Evolutionary conservation across 2,888 invertebrate genomes (phyloP), one percentile per base, ranked within the genome.

Genomic region (Heliconius erato): DNA sequence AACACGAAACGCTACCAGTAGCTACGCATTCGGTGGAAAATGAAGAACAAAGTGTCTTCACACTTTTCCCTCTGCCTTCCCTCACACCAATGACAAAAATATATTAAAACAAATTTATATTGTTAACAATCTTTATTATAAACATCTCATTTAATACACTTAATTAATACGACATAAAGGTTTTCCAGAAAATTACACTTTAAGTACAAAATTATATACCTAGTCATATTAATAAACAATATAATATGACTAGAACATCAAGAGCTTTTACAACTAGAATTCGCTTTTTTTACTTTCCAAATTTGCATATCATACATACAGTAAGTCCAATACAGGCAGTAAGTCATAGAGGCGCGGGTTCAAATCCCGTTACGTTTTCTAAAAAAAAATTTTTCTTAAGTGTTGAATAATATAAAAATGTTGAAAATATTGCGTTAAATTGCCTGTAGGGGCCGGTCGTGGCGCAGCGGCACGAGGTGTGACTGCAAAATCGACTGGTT

Each of bases 51-150:
- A 23, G 23, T 23, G 23, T n/a, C 11, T 59, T 59, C 9, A 59
- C 59, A 59, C 23, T n/a, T 23, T 59, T 9, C 59, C 16, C 59
- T 59, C 59, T 9, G 59, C 23, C 59, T 32, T 3, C 3, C 32
- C 32, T 35, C 11, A 40, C 40, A 40, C 11, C 11, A 40, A 28
- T 67, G 19, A 54, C 19, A 32, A 7, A 67, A 14, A 67, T 28
- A 32, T 59, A 63, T 79, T 69, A 63, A 79, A 79, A 78, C 54
- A 74, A 28, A 14, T 40, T n/a, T 65, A 23, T 80, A 80, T 67
- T 68, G 28, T 69, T 82, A 85, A 83, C 83, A 83, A 78, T 81
- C 54, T 85, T 83, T 85, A 84, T 82, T 84, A 81, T 80, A 82
- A 81, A 85, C 83, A 82, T 79, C 76, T 80, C 79, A 63, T 79